These are phyloP conservation scores for Phylloscopus trochilus DNA, from an alignment of 2,113 vertebrate species.

Conservation along the genomic window DNA sequence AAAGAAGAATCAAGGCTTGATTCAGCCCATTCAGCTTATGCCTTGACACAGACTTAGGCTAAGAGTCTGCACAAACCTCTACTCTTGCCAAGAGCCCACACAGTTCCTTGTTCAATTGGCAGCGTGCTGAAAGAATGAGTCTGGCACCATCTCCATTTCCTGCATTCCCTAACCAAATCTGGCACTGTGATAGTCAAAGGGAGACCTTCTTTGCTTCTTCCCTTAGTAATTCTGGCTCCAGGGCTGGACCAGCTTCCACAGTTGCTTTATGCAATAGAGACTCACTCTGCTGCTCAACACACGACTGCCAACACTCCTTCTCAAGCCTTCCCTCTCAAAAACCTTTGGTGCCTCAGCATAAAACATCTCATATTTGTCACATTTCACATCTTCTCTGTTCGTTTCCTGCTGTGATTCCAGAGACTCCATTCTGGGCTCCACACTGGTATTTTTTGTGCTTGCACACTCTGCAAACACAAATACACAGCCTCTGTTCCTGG, in stretches of 20 bases:
- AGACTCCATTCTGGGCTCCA: neutral
- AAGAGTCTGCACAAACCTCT: neutral
- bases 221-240: neutral
- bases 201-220: neutral
- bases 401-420: neutral
- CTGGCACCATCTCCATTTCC: neutral
- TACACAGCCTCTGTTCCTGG: neutral
- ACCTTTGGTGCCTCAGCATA: neutral
- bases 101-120: neutral
- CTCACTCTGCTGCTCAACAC: neutral
- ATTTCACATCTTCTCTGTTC: neutral
- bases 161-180: conserved; percentile 31
- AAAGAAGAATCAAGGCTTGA: neutral
- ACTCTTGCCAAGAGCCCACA: neutral
- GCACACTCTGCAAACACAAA: neutral
- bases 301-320: neutral
- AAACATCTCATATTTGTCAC: neutral
- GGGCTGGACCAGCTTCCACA: neutral
- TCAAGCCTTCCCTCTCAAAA: neutral
- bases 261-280: neutral
- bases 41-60: neutral
- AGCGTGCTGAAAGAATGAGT: neutral
- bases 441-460: neutral
- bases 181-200: neutral
- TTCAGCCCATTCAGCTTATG: neutral